Evolutionary conservation across 1,140 invertebrate genomes (phyloP), one percentile per base, ranked within the genome.

Genomic region (Nephila pilipes): DNA sequence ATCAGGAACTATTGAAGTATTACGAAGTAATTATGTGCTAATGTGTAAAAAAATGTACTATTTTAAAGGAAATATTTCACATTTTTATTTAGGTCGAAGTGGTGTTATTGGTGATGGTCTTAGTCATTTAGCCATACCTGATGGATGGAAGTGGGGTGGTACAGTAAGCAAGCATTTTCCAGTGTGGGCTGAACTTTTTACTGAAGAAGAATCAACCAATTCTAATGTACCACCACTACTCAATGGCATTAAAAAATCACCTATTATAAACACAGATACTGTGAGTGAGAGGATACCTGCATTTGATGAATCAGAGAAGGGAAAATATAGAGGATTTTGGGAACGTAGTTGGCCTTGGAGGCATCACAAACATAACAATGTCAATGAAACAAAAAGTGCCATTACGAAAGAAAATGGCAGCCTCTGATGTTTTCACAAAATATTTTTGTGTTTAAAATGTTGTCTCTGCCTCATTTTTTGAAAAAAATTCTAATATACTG

Each of bases 91-190:
- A 96, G 97, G 97, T 22, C 95, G 96, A 55, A 96, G 96, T 57
- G 97, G 97, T 29, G 96, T 97, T n/a, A 96, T 98, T 58, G 95
- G 96, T 36, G 96, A 97, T 36, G 97, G 97, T 0, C 95, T 98
- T 38, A 97, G 96, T 91, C 97, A 97, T 95, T 95, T 97, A n/a
- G 97, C 97, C 60, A 98, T 98, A 89, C 97, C 97, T 2, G 96
- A 97, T 65, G 97, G 97, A 16, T 98, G 97, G 97, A 96, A 96
- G 25, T 98, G 97, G 97, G 97, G 97, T 58, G 97, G 97, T 2
- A 96, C 97, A 14, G 97, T 97, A 2, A 97, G 97, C 38, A 96
- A 96, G 81, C 97, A 97, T 95, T 97, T 97, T 95, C 97, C 97
- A 20, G 95, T 97, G 3, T 98, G 97, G 97, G 96, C 96, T 63